Base-by-base conservation (phyloP, 1,140 invertebrate species). In the Apis dorsata region DNA sequence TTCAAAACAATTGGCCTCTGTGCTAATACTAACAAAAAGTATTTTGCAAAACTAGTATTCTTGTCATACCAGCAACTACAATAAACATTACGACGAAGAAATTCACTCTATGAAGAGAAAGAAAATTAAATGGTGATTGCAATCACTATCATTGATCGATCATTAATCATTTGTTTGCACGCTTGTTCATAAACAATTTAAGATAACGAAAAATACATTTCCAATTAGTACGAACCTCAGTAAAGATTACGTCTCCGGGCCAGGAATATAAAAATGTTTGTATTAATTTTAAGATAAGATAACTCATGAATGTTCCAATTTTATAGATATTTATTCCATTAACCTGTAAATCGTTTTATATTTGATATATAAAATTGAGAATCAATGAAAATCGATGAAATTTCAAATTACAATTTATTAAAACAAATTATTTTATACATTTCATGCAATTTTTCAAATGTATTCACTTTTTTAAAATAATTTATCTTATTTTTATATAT, bases 261-360 rank as follows among this genome's bases (percentile, higher is more conserved):
- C 80, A 88, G 1, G 85, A 49, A 15, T 85, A 88, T 63, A 79
- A 68, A 15, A 85, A 83, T 21, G 83, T 81, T 72, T 88, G 87
- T 17, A 81, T 17, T 3, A 84, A 62, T 72, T 88, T 88, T n/a
- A 83, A 15, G 3, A 72, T 60, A 12, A 75, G 44, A 34, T 84
- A 88, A 70, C 34, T 13, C 7, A 28, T 49, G 15, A 59, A 68
- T 8, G 79, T 19, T 9, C 62, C 44, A 1, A 53, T 24, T 70
- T 81, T 63, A 53, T 4, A 17, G 10, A 80, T 17, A 28, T 71
- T 78, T 34, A 80, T 68, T 59, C 57, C 70, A 24, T 21, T 85
- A 1, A 60, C 15, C 72, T 74, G n/a, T n/a, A 9, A 4, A 34
- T 19, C 5, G 24, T 15, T 66, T 66, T 7, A 34, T 7, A 4